Evolutionary conservation across 2,113 vertebrate species (phyloP).

Genomic region (Lophotis ruficrista): DNA sequence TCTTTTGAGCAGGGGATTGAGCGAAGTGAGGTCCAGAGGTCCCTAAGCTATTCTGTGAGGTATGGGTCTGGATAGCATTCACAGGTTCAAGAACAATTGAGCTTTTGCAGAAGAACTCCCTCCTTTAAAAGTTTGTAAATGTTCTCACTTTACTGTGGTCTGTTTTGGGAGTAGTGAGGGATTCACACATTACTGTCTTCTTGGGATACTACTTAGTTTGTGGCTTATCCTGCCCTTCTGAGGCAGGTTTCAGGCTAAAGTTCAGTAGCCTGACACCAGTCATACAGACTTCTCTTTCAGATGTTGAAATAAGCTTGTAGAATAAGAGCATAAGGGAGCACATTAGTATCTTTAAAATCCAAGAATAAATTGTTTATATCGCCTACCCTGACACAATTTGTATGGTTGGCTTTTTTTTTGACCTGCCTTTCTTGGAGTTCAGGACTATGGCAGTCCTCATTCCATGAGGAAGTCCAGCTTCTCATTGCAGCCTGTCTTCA

Average conservation of each 20-base stretch:
- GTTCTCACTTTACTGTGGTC: not conserved
- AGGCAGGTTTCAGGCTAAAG: not conserved
- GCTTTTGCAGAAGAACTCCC: not conserved
- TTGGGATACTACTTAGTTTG: not conserved
- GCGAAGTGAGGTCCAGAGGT: not conserved
- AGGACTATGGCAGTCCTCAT: not conserved
- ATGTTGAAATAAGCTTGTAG: not conserved
- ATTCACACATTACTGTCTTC: not conserved
- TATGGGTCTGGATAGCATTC: not conserved
- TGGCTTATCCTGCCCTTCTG: not conserved
- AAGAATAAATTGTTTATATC: not conserved
- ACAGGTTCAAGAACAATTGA: not conserved
- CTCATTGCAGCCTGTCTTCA: not conserved
- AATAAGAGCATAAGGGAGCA: not conserved
- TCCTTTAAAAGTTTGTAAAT: not conserved
- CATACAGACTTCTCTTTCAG: not conserved
- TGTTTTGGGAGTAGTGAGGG: not conserved
- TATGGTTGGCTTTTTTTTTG: not conserved
- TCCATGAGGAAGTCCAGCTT: not conserved
- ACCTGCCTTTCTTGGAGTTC: not conserved
- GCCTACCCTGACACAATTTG: not conserved
- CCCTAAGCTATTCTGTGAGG: rapidly evolving
- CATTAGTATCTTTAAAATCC: not conserved
- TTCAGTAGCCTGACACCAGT: not conserved
- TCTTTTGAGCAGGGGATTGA: not conserved